These are phyloP conservation scores for Chymomyza procnemis DNA, from an alignment of 2,888 invertebrate species.

Conservation along the genomic window DNA sequence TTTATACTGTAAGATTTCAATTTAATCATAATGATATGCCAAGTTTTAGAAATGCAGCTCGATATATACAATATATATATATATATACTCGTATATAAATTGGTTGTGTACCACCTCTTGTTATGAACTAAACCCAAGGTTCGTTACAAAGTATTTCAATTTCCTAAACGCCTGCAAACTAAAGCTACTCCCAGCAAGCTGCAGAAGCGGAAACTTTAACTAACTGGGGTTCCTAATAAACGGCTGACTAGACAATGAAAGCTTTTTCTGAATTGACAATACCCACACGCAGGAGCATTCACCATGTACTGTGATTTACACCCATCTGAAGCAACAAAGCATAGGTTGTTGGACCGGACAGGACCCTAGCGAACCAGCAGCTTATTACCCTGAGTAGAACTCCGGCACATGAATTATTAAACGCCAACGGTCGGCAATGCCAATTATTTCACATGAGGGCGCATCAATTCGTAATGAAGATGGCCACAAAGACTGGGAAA, in stretches of 20 bases:
- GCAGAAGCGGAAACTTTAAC: no score
- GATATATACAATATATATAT: no score
- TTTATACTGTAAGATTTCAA: no score
- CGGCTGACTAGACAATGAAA: background rate
- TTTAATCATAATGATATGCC: no score
- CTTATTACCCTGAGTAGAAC: background rate
- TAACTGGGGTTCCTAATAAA: background rate
- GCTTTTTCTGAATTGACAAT: background rate
- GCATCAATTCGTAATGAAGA: constrained; percentile 59
- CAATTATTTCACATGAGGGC: constrained; percentile 70
- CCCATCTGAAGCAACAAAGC: background rate
- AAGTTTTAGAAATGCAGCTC: no score
- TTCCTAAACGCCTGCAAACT: no score
- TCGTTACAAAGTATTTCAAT: no score
- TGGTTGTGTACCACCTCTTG: no score
- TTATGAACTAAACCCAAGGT: no score
- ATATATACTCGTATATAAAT: no score
- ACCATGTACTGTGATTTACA: constrained; percentile 7
- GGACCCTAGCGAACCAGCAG: no score
- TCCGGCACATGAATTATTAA: constrained; percentile 61
- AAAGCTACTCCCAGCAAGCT: no score
- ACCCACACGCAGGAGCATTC: constrained; percentile 20
- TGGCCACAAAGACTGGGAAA: constrained; percentile 8
- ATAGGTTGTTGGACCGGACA: background rate
- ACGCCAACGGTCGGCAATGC: constrained; percentile 51